Conservation (phyloP, 2,888 invertebrate genomes). For the Alentia gelatinosa region DNA sequence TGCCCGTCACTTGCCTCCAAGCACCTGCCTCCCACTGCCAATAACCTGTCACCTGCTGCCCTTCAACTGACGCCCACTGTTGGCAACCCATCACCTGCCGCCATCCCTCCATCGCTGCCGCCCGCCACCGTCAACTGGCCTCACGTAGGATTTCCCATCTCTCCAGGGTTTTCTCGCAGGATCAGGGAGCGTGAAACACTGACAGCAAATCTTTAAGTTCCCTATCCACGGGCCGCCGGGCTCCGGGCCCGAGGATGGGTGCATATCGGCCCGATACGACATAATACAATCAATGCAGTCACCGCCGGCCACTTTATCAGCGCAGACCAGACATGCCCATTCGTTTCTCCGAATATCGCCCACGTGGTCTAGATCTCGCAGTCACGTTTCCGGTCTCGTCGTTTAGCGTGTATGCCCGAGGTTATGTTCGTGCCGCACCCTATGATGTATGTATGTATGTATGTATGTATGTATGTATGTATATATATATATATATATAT, state of each 20-base stretch:
- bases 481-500: no score
- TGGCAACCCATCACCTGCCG: no score
- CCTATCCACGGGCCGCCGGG: not conserved
- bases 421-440: not conserved
- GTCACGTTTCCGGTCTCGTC: no score
- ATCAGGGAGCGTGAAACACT: not conserved
- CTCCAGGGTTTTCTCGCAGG: not conserved
- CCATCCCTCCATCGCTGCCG: no score
- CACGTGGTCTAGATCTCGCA: not conserved
- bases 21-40: no score
- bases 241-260: not conserved
- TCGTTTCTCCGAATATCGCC: not conserved
- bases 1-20: no score
- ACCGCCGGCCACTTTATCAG: not conserved
- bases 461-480: not conserved
- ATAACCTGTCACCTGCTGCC: no score
- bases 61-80: no score
- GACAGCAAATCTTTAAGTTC: constrained; percentile 16
- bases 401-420: no score
- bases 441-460: not conserved
- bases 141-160: not conserved
- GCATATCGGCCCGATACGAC: not conserved
- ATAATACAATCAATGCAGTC: not conserved
- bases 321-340: not conserved
- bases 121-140: no score